A percentile compares a stretch with the other conserved stretches of the same genome.
phyloP scores from a whole-genome alignment of 2,888 invertebrate species.

The Epiblema foenella region DNA sequence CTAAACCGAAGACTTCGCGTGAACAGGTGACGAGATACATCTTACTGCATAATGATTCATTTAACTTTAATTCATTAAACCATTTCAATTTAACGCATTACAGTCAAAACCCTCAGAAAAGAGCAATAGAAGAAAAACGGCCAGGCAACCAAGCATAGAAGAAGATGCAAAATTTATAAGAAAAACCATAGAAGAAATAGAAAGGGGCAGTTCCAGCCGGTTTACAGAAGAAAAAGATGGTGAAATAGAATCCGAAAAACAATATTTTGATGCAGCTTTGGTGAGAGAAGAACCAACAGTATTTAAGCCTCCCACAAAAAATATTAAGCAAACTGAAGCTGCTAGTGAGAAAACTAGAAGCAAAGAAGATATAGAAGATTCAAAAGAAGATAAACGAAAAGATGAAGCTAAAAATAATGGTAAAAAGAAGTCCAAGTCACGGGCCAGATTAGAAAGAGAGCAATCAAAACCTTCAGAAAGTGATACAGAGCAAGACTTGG shows the following conservation, averaged over 20 bases:
- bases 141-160: constrained; percentile 76
- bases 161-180: constrained; percentile 79
- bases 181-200: constrained; percentile 80
- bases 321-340: constrained; percentile 54
- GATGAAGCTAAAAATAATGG: constrained; percentile 72
- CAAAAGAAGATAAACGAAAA: constrained; percentile 69
- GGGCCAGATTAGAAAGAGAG: constrained; percentile 78
- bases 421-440: constrained; percentile 78
- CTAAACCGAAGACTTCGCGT: constrained; percentile 62
- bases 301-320: constrained; percentile 58
- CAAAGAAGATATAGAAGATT: constrained; percentile 62
- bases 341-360: constrained; percentile 53
- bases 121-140: constrained; percentile 60
- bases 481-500: constrained; percentile 78
- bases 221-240: constrained; percentile 61
- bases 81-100: constrained; percentile 34
- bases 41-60: constrained; percentile 36
- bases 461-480: constrained; percentile 81
- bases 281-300: constrained; percentile 56
- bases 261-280: constrained; percentile 49
- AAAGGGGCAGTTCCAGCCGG: constrained; percentile 71
- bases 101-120: constrained; percentile 66
- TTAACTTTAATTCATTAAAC: constrained; percentile 46
- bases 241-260: constrained; percentile 33
- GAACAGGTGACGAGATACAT: constrained; percentile 68